Percentiles rank a stretch among this genome's conserved stretches.
Conservation (phyloP, 35 echinoderm and acorn worm genomes). For the Patiria miniata region DNA sequence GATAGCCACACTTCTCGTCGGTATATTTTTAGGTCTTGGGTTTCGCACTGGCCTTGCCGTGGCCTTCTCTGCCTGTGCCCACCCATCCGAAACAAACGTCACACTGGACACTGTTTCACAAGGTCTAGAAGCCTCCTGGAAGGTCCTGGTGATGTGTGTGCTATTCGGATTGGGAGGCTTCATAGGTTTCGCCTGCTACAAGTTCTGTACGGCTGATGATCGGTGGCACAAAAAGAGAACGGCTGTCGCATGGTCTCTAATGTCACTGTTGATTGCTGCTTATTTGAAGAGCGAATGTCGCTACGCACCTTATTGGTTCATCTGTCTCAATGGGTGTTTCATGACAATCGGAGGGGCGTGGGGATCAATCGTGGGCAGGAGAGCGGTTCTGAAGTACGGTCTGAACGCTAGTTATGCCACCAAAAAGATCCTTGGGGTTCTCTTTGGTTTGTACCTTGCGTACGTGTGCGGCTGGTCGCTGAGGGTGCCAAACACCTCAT, state of each 20-base stretch:
- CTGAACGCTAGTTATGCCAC: background rate
- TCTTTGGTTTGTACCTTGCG: background rate
- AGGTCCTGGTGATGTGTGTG: background rate
- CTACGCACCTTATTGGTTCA: background rate
- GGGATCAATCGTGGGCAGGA: background rate
- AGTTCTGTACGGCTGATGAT: background rate
- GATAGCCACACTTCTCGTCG: background rate
- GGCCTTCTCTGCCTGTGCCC: background rate
- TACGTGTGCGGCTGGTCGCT: background rate
- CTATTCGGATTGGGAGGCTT: background rate
- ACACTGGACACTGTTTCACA: background rate
- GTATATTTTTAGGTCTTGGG: background rate
- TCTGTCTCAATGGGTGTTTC: background rate
- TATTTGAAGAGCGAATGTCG: background rate
- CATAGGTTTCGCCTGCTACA: background rate
- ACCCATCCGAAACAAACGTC: background rate
- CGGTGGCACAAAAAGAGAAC: constrained; percentile 1
- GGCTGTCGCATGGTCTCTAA: background rate
- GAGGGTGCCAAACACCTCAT: background rate
- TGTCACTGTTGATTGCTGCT: background rate
- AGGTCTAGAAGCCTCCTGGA: background rate
- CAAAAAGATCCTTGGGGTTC: constrained; percentile 9
- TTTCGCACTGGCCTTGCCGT: constrained; percentile 4
- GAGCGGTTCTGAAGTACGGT: background rate
- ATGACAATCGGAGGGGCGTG: background rate